Percentiles rank a stretch among this genome's conserved stretches.
These are phyloP conservation scores for Spermophilus dauricus DNA, from an alignment of 2,113 vertebrate species.

Conservation along the genomic window DNA sequence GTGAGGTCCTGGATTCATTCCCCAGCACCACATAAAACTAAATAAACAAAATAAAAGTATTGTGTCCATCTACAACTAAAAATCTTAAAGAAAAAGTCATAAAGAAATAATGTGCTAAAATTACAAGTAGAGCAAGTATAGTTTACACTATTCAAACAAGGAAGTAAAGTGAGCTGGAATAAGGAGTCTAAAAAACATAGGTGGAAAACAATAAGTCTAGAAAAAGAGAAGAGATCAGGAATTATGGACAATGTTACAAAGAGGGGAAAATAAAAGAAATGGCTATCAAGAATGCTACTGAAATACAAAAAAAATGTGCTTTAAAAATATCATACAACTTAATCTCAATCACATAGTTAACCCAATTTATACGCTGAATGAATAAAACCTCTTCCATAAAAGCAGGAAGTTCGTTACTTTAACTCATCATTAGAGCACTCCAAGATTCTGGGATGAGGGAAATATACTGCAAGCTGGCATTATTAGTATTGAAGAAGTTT, in stretches of 20 bases:
- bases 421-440: constrained; percentile 13
- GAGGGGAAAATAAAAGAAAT: background rate
- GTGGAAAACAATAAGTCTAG: background rate
- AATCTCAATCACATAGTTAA: background rate
- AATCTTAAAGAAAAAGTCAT: background rate
- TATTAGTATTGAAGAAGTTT: constrained; percentile 28
- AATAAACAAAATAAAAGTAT: too few species aligned
- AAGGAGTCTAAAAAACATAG: background rate
- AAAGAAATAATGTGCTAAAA: background rate
- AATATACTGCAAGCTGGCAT: background rate
- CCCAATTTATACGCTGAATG: background rate
- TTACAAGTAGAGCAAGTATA: background rate
- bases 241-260: background rate
- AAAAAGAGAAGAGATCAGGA: background rate
- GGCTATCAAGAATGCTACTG: background rate
- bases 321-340: background rate
- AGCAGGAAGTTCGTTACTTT: background rate
- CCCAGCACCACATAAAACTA: too few species aligned
- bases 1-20: too few species aligned
- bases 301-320: background rate
- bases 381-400: background rate
- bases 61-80: too few species aligned
- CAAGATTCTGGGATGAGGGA: constrained; percentile 13
- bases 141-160: background rate
- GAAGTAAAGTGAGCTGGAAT: background rate